A percentile compares a stretch with the other conserved stretches of the same genome.
Evolutionary conservation across 2,797 vertebrate species (phyloP).

Genomic region (Tapirus indicus): DNA sequence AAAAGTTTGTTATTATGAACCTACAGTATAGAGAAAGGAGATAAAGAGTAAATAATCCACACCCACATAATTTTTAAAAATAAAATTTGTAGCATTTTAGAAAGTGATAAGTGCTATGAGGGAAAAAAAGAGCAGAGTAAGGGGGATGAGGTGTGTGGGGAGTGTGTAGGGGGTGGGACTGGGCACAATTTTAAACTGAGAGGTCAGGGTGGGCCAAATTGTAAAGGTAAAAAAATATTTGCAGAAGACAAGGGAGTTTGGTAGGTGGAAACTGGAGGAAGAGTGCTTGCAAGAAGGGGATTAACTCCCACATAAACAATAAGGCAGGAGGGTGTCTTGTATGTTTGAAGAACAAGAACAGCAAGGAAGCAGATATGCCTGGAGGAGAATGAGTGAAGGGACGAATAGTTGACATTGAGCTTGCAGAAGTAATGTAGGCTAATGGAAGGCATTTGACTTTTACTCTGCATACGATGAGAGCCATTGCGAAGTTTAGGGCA

Average conservation of each 20-base stretch:
- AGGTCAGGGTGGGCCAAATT: neutral
- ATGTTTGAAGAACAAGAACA: neutral
- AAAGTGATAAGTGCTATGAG: neutral
- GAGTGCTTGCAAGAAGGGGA: neutral
- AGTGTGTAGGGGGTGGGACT: neutral
- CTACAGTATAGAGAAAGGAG: neutral
- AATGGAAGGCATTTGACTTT: neutral
- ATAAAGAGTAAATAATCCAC: neutral
- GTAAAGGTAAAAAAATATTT: neutral
- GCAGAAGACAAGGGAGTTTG: neutral
- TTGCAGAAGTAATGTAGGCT: neutral
- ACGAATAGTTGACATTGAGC: neutral
- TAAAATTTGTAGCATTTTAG: neutral
- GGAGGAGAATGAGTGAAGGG: neutral
- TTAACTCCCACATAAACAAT: neutral
- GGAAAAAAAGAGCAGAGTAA: neutral
- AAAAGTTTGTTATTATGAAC: neutral
- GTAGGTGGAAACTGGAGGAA: neutral
- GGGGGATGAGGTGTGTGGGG: accelerated
- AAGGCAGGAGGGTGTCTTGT: neutral
- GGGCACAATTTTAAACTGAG: neutral
- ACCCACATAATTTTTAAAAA: neutral
- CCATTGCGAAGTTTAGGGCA: neutral
- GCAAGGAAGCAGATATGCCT: neutral
- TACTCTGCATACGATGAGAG: neutral